Conservation (phyloP, 2,888 invertebrate species). For the Notodromas monacha region DNA sequence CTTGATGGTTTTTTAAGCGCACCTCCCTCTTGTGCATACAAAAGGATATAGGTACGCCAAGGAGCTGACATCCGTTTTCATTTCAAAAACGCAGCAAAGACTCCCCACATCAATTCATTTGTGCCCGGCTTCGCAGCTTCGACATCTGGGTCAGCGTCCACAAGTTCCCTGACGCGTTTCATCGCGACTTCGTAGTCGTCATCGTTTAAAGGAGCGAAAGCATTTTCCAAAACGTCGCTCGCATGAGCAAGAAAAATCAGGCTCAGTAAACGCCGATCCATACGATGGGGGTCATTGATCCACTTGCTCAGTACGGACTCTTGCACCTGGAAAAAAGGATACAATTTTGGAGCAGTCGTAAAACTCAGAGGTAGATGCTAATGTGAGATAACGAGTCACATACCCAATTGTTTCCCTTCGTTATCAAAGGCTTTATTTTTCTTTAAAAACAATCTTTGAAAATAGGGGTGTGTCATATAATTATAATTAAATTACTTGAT, state of each 20-base stretch:
- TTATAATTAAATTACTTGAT: too few species aligned
- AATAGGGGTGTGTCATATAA: too few species aligned
- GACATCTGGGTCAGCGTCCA: conserved; percentile 84
- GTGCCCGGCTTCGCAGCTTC: conserved; percentile 69
- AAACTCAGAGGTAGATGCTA: too few species aligned
- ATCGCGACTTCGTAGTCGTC: conserved; percentile 70
- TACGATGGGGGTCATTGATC: conserved; percentile 85
- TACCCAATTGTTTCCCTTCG: too few species aligned
- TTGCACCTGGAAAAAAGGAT: conserved; percentile 55
- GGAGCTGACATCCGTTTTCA: too few species aligned
- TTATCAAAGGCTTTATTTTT: too few species aligned
- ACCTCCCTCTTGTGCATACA: too few species aligned
- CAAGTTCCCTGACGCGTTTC: conserved; percentile 70
- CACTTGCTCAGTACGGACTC: conserved; percentile 83
- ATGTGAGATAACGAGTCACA: too few species aligned
- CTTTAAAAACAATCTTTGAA: too few species aligned
- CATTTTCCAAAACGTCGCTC: conserved; percentile 94
- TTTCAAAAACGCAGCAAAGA: conserved; percentile 91
- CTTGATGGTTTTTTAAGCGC: too few species aligned
- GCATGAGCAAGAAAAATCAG: conserved; percentile 84
- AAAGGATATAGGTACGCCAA: too few species aligned
- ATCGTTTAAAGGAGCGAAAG: conserved; percentile 69
- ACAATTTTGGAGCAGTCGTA: too few species aligned
- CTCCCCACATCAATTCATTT: conserved; percentile 90
- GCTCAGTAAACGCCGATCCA: conserved; percentile 75